These are phyloP conservation scores for Neolamprologus modestus DNA, from an alignment of 2,113 vertebrate species.

Conservation along the genomic window DNA sequence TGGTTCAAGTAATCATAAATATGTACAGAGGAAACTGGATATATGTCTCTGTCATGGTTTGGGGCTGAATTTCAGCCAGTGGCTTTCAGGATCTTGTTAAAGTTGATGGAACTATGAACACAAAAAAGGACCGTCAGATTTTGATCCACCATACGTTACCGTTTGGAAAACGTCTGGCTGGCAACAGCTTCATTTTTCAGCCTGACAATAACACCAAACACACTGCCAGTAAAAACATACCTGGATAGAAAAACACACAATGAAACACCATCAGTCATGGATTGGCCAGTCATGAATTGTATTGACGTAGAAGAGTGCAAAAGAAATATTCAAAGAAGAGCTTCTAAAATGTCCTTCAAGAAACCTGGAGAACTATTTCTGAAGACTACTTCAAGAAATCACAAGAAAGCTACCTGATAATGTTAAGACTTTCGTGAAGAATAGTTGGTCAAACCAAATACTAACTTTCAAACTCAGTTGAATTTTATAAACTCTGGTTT, in stretches of 20 bases:
- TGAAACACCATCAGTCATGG: neutral
- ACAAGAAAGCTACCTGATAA: neutral
- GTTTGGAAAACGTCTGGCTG: neutral
- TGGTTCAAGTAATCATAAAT: neutral
- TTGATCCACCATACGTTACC: neutral
- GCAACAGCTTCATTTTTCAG: neutral
- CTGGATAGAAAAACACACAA: neutral
- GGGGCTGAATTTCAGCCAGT: fast-evolving
- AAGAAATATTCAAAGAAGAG: neutral
- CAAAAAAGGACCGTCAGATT: neutral
- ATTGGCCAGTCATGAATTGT: neutral
- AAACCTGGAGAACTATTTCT: neutral
- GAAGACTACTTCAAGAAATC: neutral
- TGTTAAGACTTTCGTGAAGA: fast-evolving
- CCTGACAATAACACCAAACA: fast-evolving
- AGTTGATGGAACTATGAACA: neutral
- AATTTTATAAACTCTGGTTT: neutral
- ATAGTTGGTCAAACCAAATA: neutral
- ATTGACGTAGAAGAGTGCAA: neutral
- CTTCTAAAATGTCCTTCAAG: neutral
- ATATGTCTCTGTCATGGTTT: neutral
- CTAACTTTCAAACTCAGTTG: fast-evolving
- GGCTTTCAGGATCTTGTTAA: neutral
- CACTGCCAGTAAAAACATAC: neutral
- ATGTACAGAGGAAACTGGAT: neutral